Base-by-base conservation (phyloP, 2,113 vertebrate genomes). In the Falco punctatus region DNA sequence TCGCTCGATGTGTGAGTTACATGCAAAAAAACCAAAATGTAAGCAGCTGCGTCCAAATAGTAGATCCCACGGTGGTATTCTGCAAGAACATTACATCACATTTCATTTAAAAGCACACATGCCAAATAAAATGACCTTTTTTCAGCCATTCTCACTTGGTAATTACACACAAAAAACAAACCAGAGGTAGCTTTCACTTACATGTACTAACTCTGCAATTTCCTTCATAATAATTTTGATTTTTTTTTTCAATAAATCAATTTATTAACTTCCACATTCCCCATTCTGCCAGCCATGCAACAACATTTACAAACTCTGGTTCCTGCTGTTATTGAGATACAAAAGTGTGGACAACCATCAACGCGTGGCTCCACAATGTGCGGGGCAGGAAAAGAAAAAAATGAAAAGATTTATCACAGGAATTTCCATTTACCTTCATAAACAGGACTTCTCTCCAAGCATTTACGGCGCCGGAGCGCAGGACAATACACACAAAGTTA, bases 1-100 rank as follows among this genome's bases (percentile, higher is more conserved):
- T 17, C 77, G 55, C 38, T n/a, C 55, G 51, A 48, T 0, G 0
- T 11, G 5, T 1, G 22, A 32, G 2, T 46, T 62, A 77, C 9
- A 23, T 17, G 48, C 83, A 75, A 21, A 38, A 75, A 61, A 78
- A 13, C 15, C 71, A 73, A 80, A 86, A 71, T 9, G 15, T 6
- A 40, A 70, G 51, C 32, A 87, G 80, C 23, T 92, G 57, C 52
- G 12, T 16, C 22, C 77, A 78, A 89, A 21, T 11, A 66, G 42
- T 10, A 51, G 46, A 66, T 84, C 64, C 46, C 59, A 17, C 0
- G 0, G 72, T 15, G 32, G 8, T 13, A 7, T 35, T 81, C 75
- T 44, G 40, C 58, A 18, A 55, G 54, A 32, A 40, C 3, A 1
- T 58, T 15, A 23, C 26, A 5, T 22, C 28, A 18, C 1, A 1